Percentiles rank a stretch among this genome's conserved stretches.
Evolutionary conservation across 64 coral and sea anemone genomes (phyloP).

Genomic region (Cladopsammia gracilis): DNA sequence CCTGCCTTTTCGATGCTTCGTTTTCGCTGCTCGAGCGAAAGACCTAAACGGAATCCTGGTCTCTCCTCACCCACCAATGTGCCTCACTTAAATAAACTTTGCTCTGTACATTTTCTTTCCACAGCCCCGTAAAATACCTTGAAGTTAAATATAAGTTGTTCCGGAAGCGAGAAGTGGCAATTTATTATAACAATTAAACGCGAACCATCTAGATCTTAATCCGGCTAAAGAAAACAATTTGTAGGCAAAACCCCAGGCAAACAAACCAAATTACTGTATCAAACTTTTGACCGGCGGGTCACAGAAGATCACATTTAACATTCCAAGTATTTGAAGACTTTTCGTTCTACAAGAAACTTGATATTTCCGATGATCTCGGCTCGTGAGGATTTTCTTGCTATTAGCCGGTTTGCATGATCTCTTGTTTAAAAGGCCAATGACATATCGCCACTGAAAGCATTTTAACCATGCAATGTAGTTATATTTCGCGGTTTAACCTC

Average conservation of each 20-base stretch:
- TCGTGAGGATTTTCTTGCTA: slow-evolving; percentile 1
- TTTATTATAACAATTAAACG: not conserved
- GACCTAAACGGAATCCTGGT: too few relatives aligned
- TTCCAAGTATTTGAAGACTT: not conserved
- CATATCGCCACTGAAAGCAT: not conserved
- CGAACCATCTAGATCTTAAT: not conserved
- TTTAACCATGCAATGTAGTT: not conserved
- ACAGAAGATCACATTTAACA: not conserved
- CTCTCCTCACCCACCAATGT: too few relatives aligned
- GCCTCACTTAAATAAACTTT: too few relatives aligned
- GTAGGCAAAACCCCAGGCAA: too few relatives aligned
- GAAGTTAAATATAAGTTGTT: not conserved
- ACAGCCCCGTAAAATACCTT: not conserved
- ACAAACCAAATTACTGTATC: not conserved
- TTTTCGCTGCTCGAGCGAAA: too few relatives aligned
- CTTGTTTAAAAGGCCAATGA: not conserved
- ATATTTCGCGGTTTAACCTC: not conserved
- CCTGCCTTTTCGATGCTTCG: too few relatives aligned
- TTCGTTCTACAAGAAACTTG: not conserved
- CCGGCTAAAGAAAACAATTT: not conserved
- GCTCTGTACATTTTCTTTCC: not conserved
- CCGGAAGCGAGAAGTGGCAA: not conserved
- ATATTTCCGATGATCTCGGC: slow-evolving; percentile 5
- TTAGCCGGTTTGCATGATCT: not conserved
- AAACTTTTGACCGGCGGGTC: not conserved